phyloP scores from a whole-genome alignment of 2,113 vertebrate genomes.

The Pristiophorus japonicus region DNA sequence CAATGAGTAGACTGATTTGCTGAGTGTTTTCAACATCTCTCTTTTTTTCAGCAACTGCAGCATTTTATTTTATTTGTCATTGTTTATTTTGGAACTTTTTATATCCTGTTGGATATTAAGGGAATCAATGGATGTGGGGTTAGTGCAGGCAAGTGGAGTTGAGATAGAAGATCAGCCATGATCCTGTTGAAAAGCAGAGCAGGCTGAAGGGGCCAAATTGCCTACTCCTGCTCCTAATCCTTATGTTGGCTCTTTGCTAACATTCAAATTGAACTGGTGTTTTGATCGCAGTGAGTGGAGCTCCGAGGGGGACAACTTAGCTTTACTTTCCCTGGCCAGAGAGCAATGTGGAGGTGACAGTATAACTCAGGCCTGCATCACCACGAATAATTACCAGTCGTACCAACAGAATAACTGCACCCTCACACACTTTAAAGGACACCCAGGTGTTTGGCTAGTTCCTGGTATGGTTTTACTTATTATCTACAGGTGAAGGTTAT shows the following conservation, averaged over 20 bases:
- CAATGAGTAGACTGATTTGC: too few species aligned
- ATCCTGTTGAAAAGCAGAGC: too few species aligned
- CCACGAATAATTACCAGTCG: neutral
- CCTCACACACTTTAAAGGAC: neutral
- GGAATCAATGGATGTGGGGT: too few species aligned
- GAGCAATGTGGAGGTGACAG: neutral
- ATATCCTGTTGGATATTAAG: too few species aligned
- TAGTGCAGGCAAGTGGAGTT: too few species aligned
- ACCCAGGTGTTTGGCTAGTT: neutral
- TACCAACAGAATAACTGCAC: neutral
- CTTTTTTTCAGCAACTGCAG: neutral
- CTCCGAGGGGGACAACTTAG: neutral
- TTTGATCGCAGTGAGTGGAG: neutral
- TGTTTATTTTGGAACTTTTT: neutral
- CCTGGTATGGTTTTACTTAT: neutral
- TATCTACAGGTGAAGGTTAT: conserved; percentile 37
- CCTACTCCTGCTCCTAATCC: too few species aligned
- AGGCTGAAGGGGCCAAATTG: too few species aligned
- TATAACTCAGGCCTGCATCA: neutral
- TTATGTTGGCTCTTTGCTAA: neutral
- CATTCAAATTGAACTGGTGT: too few species aligned
- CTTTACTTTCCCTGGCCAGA: neutral
- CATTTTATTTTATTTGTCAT: neutral
- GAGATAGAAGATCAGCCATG: too few species aligned
- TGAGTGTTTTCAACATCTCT: neutral